Conservation (phyloP, 2,888 invertebrate genomes). For the Marronus borbonicus region DNA sequence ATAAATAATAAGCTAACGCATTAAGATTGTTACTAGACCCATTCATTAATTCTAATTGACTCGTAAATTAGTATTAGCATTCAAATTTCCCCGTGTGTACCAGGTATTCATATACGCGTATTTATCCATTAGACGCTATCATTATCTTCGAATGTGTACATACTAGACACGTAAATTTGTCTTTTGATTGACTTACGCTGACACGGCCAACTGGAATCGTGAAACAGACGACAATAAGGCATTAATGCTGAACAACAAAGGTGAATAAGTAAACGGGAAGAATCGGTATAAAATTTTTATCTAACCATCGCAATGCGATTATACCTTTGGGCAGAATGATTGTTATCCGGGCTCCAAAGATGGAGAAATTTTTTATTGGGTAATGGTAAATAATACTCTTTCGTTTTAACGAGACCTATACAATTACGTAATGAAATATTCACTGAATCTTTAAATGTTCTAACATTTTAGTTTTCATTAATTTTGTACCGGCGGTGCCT, state of each 20-base stretch:
- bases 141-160: not conserved
- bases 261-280: conserved; percentile 11
- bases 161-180: conserved; percentile 16
- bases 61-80: conserved; percentile 25
- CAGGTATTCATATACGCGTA: conserved; percentile 7
- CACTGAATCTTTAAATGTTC: conserved; percentile 25
- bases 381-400: conserved; percentile 3
- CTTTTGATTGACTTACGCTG: conserved; percentile 33
- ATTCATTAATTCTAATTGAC: conserved; percentile 30
- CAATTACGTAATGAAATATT: conserved; percentile 40
- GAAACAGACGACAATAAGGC: not conserved
- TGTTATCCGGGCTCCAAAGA: conserved; percentile 24
- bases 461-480: conserved; percentile 32
- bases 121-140: conserved; percentile 11
- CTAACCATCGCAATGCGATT: not conserved
- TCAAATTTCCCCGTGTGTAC: conserved; percentile 13
- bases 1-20: conserved; percentile 8
- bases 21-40: conserved; percentile 7
- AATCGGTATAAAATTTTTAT: conserved; percentile 40
- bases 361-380: conserved; percentile 27
- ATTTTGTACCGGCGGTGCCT: conserved; percentile 22
- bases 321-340: conserved; percentile 18
- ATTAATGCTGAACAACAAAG: conserved; percentile 16
- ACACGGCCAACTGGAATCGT: not conserved
- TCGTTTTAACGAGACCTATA: conserved; percentile 19